A percentile compares a stretch with the other conserved stretches of the same genome.
phyloP scores from a whole-genome alignment of 1,140 invertebrate species.

The Venustaconcha ellipsiformis region DNA sequence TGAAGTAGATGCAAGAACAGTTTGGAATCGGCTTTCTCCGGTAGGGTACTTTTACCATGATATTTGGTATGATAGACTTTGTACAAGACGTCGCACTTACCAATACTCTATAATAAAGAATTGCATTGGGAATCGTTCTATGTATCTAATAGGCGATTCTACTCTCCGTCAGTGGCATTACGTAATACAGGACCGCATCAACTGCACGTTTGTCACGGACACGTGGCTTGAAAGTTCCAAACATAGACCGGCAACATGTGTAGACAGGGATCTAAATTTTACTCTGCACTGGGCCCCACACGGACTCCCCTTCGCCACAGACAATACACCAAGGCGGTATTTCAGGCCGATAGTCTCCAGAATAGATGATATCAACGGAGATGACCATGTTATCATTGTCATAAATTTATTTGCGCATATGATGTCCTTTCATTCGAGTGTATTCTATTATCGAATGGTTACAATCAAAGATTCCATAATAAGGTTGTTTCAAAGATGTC shows the following conservation, averaged over 20 bases:
- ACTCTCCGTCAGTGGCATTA: constrained; percentile 18
- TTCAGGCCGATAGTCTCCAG: constrained; percentile 8
- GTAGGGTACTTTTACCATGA: constrained; percentile 10
- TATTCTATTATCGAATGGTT: constrained; percentile 9
- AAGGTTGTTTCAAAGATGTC: constrained; percentile 2
- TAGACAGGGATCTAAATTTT: neutral
- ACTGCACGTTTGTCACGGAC: constrained; percentile 20
- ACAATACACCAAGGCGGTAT: constrained; percentile 15
- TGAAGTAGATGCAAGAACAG: neutral
- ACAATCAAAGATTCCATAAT: constrained; percentile 7
- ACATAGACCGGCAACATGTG: constrained; percentile 10
- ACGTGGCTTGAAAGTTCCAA: constrained; percentile 11
- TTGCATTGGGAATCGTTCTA: constrained; percentile 7
- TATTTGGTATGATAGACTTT: constrained; percentile 9
- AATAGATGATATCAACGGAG: constrained; percentile 6
- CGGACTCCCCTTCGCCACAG: constrained; percentile 21
- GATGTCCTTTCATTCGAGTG: constrained; percentile 15
- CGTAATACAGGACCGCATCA: neutral
- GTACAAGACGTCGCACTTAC: neutral
- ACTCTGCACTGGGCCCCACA: constrained; percentile 14
- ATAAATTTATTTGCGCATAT: constrained; percentile 19
- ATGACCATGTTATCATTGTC: neutral
- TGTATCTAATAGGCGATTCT: constrained; percentile 21
- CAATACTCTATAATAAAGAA: neutral
- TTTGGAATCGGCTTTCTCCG: constrained; percentile 10